Base-by-base conservation (phyloP, 2,888 invertebrate genomes). In the Epirrhoe tristata region DNA sequence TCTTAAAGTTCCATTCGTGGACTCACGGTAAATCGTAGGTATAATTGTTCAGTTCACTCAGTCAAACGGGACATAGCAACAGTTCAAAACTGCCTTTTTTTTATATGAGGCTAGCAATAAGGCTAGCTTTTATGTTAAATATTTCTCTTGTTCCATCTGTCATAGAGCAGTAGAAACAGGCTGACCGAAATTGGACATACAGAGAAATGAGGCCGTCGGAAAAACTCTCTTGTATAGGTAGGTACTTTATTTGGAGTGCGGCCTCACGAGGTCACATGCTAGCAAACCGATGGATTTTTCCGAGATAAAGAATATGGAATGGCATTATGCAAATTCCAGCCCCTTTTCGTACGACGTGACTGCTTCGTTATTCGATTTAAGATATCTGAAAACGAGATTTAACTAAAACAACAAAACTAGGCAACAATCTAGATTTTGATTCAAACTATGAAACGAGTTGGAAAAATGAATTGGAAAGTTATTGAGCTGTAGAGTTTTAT, bases 141-240 rank as follows among this genome's bases (percentile, higher is more conserved):
- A 16, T 48, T 43, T 43, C 12, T 43, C 12, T 43, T 43, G 39
- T 43, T 43, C 12, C 39, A 43, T 43, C 39, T 43, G 5, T 12
- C 39, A 48, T 48, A 48, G 16, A 48, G 48, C 48, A 48, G 16
- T 16, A 48, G 14, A 48, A 56, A 32, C 60, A 68, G 68, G 69
- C 71, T 71, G 69, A 69, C 71, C 72, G 60, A 75, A 77, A 74
- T 75, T 75, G 74, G 76, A 78, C 78, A 76, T 69, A 64, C 59
- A 62, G 59, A 74, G 80, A 81, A 81, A 78, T 77, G 73, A 73
- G 74, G 74, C 53, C 74, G 73, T 50, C 58, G 65, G 72, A 74
- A 71, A 73, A 68, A 63, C 67, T 48, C 67, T 66, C 62, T 54
- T 54, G 57, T 57, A 64, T n/a, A n/a, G n/a, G n/a, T n/a, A n/a